These are phyloP conservation scores for Suncus etruscus DNA, from an alignment of 2,113 vertebrate species.

Conservation along the genomic window DNA sequence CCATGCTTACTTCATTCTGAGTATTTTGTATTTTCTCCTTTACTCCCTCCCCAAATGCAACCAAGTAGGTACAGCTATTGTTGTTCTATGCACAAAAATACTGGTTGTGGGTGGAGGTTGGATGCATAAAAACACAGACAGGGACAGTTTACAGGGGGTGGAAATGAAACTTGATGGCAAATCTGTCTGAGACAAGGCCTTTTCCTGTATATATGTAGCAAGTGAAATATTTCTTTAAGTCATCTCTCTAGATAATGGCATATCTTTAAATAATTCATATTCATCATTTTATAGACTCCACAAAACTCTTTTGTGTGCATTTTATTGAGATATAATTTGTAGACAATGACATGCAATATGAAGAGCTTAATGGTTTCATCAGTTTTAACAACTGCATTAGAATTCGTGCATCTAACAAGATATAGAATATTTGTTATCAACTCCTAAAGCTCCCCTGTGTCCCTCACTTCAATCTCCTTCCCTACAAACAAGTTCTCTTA, in stretches of 20 bases:
- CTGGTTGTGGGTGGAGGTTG: neutral
- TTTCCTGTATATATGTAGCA: neutral
- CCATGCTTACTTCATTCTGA: neutral
- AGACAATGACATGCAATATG: neutral
- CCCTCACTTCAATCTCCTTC: neutral
- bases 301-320: neutral
- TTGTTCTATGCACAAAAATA: neutral
- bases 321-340: neutral
- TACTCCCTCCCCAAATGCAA: neutral
- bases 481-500: neutral
- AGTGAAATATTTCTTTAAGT: neutral
- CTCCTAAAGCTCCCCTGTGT: neutral
- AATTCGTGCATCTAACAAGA: neutral
- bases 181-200: neutral
- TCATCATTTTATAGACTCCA: neutral
- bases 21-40: neutral
- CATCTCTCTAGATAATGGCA: neutral
- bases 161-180: neutral
- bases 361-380: neutral
- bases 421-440: neutral
- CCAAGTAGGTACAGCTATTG: neutral
- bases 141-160: neutral
- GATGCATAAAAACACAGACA: neutral
- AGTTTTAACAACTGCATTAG: neutral
- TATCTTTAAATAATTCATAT: conserved; percentile 14